phyloP scores from a whole-genome alignment of 1,140 invertebrate genomes.

The Meloidogyne exigua region DNA sequence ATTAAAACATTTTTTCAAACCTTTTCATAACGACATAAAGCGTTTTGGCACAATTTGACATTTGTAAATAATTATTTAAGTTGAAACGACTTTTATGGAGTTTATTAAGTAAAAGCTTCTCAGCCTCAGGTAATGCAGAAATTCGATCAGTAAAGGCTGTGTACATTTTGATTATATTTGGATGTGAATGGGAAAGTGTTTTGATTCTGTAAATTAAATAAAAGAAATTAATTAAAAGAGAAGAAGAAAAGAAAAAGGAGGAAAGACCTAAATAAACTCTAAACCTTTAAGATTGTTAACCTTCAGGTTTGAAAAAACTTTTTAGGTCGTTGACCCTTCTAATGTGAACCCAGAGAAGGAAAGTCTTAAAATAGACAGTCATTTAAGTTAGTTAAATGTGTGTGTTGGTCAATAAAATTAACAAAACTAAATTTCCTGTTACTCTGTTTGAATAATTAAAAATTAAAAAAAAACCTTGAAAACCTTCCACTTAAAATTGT shows the following conservation, averaged over 20 bases:
- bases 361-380: too few relatives aligned
- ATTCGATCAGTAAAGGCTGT: conserved; percentile 47
- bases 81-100: conserved; percentile 28
- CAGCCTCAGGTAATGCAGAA: conserved; percentile 37
- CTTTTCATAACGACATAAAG: conserved; percentile 51
- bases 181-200: conserved; percentile 33
- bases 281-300: too few relatives aligned
- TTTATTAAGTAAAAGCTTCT: conserved; percentile 43
- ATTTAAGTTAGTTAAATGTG: too few relatives aligned
- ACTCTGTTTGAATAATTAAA: neutral
- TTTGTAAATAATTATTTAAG: conserved; percentile 17
- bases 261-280: too few relatives aligned
- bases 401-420: too few relatives aligned
- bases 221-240: too few relatives aligned
- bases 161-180: conserved; percentile 48
- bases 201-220: conserved; percentile 36
- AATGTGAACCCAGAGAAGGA: too few relatives aligned
- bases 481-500: conserved; percentile 16
- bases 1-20: conserved; percentile 22
- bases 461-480: conserved; percentile 24
- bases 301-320: too few relatives aligned
- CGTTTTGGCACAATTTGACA: conserved; percentile 36
- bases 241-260: too few relatives aligned
- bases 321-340: too few relatives aligned
- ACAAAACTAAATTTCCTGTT: too few relatives aligned